These are phyloP conservation scores for Gallinago solitaria DNA, from an alignment of 2,797 vertebrate genomes.

Conservation along the genomic window DNA sequence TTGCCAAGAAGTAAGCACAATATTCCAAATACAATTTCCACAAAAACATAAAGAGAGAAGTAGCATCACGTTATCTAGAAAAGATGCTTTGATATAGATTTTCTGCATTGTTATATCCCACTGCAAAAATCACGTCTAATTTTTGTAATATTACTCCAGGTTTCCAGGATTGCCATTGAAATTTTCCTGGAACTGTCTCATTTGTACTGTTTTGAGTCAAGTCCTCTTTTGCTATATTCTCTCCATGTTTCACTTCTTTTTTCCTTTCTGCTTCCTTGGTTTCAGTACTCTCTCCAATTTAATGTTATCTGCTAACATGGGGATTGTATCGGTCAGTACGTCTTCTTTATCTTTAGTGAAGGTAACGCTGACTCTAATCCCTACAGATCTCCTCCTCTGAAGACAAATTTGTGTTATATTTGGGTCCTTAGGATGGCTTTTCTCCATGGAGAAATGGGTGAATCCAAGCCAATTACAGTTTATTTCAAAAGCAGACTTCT, in stretches of 20 bases:
- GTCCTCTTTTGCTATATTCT: neutral
- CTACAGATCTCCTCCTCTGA: neutral
- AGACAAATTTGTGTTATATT: constrained; percentile 14
- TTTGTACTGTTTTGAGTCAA: neutral
- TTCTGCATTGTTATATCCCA: neutral
- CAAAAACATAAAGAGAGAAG: neutral
- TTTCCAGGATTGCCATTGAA: neutral
- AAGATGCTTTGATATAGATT: neutral
- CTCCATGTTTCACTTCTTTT: neutral
- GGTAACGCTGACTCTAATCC: constrained; percentile 28
- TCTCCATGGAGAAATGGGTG: neutral
- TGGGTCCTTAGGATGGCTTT: constrained; percentile 1
- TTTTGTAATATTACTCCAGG: neutral
- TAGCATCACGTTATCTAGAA: neutral
- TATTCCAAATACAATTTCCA: neutral
- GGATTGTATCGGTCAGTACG: neutral
- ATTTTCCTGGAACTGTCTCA: neutral
- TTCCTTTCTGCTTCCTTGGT: neutral
- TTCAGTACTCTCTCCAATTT: neutral
- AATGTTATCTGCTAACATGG: neutral
- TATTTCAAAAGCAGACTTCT: constrained; percentile 13
- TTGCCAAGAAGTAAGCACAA: neutral
- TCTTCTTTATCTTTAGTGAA: neutral
- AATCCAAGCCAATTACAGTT: neutral
- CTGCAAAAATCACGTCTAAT: neutral